These are phyloP conservation scores for Himantopus leucocephalus DNA, from an alignment of 2,113 vertebrate genomes.

Conservation along the genomic window DNA sequence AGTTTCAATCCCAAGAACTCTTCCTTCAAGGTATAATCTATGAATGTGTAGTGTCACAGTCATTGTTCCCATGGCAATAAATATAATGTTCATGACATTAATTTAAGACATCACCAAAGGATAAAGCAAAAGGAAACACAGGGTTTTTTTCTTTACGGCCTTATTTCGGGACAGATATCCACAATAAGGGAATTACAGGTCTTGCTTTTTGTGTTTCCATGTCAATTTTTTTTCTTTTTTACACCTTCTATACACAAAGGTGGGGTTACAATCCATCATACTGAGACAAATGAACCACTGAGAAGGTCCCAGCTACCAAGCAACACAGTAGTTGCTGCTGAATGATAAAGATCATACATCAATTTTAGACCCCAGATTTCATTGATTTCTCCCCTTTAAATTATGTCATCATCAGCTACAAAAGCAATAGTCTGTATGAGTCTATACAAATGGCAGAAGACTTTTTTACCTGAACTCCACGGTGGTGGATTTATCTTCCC, in stretches of 20 bases:
- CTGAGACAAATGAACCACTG: background rate
- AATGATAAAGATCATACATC: background rate
- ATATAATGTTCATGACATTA: background rate
- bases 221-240: background rate
- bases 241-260: background rate
- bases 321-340: background rate
- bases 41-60: background rate
- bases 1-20: background rate
- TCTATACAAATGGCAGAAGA: background rate
- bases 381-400: background rate
- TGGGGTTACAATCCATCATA: background rate
- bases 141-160: background rate
- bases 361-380: background rate
- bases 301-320: background rate
- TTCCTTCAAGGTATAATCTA: background rate
- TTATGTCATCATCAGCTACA: background rate
- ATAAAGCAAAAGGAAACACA: background rate
- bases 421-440: background rate
- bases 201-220: background rate
- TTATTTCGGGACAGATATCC: background rate
- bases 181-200: background rate
- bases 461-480: background rate
- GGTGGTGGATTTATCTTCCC: background rate
- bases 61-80: constrained; percentile 45
- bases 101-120: background rate